A percentile compares a stretch with the other conserved stretches of the same genome.
Conservation (phyloP, 2,797 vertebrate species). For the Sebastes hubbsi region DNA sequence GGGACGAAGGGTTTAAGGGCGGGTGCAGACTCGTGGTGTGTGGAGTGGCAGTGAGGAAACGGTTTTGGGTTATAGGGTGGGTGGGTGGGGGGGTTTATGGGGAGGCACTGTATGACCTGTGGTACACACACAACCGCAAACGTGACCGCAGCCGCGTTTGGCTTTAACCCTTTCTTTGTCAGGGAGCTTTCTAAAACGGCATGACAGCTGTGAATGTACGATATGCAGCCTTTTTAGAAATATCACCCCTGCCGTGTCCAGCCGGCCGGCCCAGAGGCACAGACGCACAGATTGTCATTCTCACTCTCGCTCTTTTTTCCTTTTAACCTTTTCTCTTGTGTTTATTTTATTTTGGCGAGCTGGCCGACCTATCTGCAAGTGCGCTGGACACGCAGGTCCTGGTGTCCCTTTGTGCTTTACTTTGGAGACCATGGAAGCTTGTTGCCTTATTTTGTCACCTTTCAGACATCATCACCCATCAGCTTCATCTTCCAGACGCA, state of each 20-base stretch:
- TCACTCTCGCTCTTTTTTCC: constrained; percentile 25
- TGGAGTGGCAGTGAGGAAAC: constrained; percentile 44
- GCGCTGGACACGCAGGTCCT: constrained; percentile 65
- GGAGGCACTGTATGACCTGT: constrained; percentile 72
- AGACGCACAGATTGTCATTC: constrained; percentile 56
- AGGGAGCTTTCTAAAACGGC: constrained; percentile 78
- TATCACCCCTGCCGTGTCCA: constrained; percentile 68
- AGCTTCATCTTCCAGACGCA: constrained; percentile 79
- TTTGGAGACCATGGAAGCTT: constrained; percentile 76
- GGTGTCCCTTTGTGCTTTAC: constrained; percentile 77
- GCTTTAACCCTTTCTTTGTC: constrained; percentile 79
- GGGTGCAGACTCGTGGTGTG: constrained; percentile 31
- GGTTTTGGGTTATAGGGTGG: not conserved
- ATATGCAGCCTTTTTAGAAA: constrained; percentile 81
- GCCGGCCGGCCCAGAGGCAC: constrained; percentile 52
- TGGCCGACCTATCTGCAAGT: constrained; percentile 41
- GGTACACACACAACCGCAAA: constrained; percentile 66
- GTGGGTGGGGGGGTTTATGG: not conserved
- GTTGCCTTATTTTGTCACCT: constrained; percentile 84
- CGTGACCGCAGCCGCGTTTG: constrained; percentile 64
- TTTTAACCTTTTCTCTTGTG: not conserved
- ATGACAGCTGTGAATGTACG: constrained; percentile 85
- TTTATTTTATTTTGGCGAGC: constrained; percentile 36
- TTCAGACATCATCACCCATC: constrained; percentile 71
- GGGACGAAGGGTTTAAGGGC: not conserved